These are phyloP conservation scores for Drosophila funebris DNA, from an alignment of 1,140 invertebrate species.

Conservation along the genomic window DNA sequence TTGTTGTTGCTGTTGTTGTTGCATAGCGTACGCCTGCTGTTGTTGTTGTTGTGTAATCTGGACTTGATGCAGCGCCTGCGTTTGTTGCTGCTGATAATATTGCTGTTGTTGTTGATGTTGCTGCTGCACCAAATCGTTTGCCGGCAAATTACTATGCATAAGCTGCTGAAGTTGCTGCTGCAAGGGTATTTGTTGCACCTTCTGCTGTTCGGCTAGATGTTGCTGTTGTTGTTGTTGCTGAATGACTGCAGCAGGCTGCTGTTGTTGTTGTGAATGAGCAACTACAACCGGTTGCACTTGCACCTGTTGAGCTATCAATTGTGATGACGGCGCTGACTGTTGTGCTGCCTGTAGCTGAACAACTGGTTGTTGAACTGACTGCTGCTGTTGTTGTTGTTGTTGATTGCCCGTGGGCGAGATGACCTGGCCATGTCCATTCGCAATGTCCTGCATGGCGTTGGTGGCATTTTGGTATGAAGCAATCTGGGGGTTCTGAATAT, in stretches of 20 bases:
- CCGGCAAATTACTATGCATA: slow-evolving; percentile 62
- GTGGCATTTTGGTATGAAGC: slow-evolving; percentile 63
- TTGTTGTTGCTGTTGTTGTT: slow-evolving; percentile 40
- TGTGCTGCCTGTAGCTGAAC: slow-evolving; percentile 26
- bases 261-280: slow-evolving; percentile 13
- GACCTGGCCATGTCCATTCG: slow-evolving; percentile 64
- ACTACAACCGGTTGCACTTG: slow-evolving; percentile 42
- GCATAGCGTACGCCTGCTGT: slow-evolving; percentile 47
- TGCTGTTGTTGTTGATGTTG: slow-evolving; percentile 62
- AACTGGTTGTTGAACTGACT: slow-evolving; percentile 11
- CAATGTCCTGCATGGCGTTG: slow-evolving; percentile 56
- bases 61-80: slow-evolving; percentile 35
- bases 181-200: slow-evolving; percentile 78
- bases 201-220: slow-evolving; percentile 71
- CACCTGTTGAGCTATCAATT: slow-evolving; percentile 47
- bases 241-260: slow-evolving; percentile 76
- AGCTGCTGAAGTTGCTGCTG: slow-evolving; percentile 77
- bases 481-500: slow-evolving; percentile 72
- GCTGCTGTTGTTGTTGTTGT: slow-evolving; percentile 61
- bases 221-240: slow-evolving; percentile 83
- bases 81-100: slow-evolving; percentile 52
- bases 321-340: slow-evolving; percentile 38
- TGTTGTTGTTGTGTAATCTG: slow-evolving; percentile 44
- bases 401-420: slow-evolving; percentile 65
- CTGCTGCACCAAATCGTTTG: slow-evolving; percentile 53